These are phyloP conservation scores for Ianthella basta DNA, from an alignment of 37 sponge, comb jelly and placozoan species.

Conservation along the genomic window DNA sequence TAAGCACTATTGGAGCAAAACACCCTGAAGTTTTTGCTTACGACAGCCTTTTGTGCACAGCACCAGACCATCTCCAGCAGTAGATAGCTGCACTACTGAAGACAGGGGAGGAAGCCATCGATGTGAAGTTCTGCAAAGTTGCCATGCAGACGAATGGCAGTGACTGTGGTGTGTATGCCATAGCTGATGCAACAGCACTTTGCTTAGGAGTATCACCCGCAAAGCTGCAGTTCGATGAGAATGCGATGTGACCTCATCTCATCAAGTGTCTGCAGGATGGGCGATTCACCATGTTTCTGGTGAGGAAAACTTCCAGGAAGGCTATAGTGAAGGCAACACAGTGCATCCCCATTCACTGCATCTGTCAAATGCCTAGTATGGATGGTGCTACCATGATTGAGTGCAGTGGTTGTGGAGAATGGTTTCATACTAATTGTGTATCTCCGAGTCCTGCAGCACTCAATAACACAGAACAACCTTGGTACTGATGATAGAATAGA, in stretches of 20 bases:
- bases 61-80: background rate
- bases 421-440: background rate
- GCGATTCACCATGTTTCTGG: background rate
- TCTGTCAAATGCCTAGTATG: background rate
- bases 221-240: background rate
- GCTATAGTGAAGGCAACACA: background rate
- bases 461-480: background rate
- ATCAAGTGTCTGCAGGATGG: constrained; percentile 14
- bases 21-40: constrained; percentile 21
- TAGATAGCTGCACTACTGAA: too few relatives aligned
- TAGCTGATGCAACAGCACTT: too few relatives aligned
- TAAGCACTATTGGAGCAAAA: background rate
- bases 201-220: background rate
- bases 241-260: constrained; percentile 14
- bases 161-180: too few relatives aligned
- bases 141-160: too few relatives aligned
- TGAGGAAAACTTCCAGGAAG: background rate
- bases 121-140: too few relatives aligned
- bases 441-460: constrained; percentile 7
- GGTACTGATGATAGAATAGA: too few relatives aligned
- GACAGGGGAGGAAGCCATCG: background rate
- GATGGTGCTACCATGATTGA: constrained; percentile 16
- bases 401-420: background rate
- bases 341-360: constrained; percentile 1
- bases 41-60: background rate